Base-by-base conservation (phyloP, 2,888 invertebrate species). In the Listrodromus nycthemerus region DNA sequence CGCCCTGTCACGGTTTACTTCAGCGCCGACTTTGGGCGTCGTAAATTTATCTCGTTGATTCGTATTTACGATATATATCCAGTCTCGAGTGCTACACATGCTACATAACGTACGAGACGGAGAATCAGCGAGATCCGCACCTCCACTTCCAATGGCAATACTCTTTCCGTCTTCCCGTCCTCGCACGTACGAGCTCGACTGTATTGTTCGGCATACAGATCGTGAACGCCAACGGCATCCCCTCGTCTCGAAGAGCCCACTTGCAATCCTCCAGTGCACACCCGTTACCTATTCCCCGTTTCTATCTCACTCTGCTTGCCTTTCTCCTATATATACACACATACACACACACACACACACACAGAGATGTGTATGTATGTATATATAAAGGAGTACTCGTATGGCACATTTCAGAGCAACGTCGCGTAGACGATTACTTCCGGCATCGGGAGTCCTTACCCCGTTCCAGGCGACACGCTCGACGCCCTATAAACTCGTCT, bases 181-280 rank as follows among this genome's bases (percentile, higher is more conserved):
- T 84, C 30, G 45, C 74, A 74, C 74, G 82, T 82, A 77, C 52
- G 66, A 65, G 65, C 48, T 65, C 77, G 37, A 66, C 52, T 30
- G 66, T 66, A 83, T 85, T 76, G 85, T 83, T 80, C 77, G 76
- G 80, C 79, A 86, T 84, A 86, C 82, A 80, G 82, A 82, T 86
- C 80, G 80, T 27, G 65, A 52, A 21, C 19, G 8, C n/a, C 30
- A 58, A 66, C 75, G 41, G 67, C 66, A 52, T 41, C 41, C 37
- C 50, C 61, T 63, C 77, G 48, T 58, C 69, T 13, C 70, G 10
- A 50, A 71, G 50, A 78, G 52, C 63, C 50, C 63, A 65, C 78
- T 78, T 41, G 50, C 37, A 41, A 33, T 30, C 69, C 70, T 71
- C 76, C 52, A n/a, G 37, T 45, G 50, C 70, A 58, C 27, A 19